Evolutionary conservation across 2,797 vertebrate species (phyloP).

Genomic region (Danio jaintianensis): DNA sequence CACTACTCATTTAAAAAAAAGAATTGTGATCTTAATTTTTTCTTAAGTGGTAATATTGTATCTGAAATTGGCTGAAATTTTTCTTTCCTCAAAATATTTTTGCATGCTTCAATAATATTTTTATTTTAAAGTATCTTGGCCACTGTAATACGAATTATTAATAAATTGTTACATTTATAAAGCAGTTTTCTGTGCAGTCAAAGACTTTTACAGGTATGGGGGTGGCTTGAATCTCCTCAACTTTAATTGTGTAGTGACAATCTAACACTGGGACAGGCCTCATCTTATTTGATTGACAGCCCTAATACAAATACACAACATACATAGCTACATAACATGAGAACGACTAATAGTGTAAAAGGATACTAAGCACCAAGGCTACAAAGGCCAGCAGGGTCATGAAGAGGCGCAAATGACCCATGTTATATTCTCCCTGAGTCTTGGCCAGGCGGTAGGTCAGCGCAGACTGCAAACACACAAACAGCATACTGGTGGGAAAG

Average conservation of each 20-base stretch:
- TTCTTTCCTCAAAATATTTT: too few relatives aligned
- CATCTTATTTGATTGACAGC: background rate
- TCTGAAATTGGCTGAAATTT: too few relatives aligned
- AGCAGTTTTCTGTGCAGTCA: too few relatives aligned
- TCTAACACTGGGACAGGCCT: background rate
- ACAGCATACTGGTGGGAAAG: conserved; percentile 89
- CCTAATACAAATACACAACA: background rate
- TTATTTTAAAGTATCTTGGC: too few relatives aligned
- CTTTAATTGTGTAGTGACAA: background rate
- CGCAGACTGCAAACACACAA: conserved; percentile 85
- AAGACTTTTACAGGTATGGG: too few relatives aligned
- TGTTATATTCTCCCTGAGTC: conserved; percentile 81
- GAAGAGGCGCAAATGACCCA: conserved; percentile 81
- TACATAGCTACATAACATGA: background rate
- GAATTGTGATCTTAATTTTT: too few relatives aligned
- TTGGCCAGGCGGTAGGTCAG: conserved; percentile 89
- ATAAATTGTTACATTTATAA: too few relatives aligned
- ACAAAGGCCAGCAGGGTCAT: conserved; percentile 84
- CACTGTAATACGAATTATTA: too few relatives aligned
- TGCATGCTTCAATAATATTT: too few relatives aligned
- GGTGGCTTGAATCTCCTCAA: too few relatives aligned
- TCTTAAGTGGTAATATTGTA: too few relatives aligned
- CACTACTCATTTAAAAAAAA: too few relatives aligned
- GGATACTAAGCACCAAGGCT: conserved; percentile 89
- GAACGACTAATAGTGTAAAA: conserved; percentile 56